Base-by-base conservation (phyloP, 2,888 invertebrate species). In the Spilosoma lubricipeda region DNA sequence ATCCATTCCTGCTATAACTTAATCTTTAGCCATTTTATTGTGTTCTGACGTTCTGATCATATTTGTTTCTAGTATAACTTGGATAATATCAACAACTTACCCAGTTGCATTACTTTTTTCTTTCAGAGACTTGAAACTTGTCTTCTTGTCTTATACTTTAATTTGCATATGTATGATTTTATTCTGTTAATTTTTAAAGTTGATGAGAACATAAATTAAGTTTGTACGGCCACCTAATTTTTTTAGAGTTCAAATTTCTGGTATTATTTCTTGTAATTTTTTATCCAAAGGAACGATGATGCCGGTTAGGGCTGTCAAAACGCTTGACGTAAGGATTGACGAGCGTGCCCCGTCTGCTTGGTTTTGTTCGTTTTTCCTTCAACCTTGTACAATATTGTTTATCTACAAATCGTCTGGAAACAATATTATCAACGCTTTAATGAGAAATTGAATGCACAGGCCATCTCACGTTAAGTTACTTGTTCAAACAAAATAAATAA, bases 261-360 rank as follows among this genome's bases (percentile, higher is more conserved):
- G 85, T 86, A 81, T 83, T 85, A 85, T 83, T 89, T 90, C 89
- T 89, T 91, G 91, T 93, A 91, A 86, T 89, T 88, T 87, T 86
- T 87, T 83, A 77, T 89, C 82, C 81, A 85, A 84, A 82, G 88
- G 88, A 85, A 86, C 92, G 91, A 88, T 94, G 95, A 95, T 93
- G 94, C 92, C 95, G 94, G 94, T 94, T 93, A 92, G 89, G 90
- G 92, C 95, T 95, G 95, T 95, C 95, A 95, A 93, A 95, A 92
- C 88, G 90, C 90, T 88, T 95, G 95, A 95, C 94, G 93, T 91
- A 84, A 89, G 91, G 94, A 95, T 94, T 95, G 95, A 95, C 95
- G 94, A 94, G 93, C 93, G 91, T 90, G 88, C 88, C 90, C 85
- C 89, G 90, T 83, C 88, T 81, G 85, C 80, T 82, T 85, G 82